Evolutionary conservation across 2,113 vertebrate species (phyloP), one percentile per base, ranked within the genome.

Genomic region (human): DNA sequence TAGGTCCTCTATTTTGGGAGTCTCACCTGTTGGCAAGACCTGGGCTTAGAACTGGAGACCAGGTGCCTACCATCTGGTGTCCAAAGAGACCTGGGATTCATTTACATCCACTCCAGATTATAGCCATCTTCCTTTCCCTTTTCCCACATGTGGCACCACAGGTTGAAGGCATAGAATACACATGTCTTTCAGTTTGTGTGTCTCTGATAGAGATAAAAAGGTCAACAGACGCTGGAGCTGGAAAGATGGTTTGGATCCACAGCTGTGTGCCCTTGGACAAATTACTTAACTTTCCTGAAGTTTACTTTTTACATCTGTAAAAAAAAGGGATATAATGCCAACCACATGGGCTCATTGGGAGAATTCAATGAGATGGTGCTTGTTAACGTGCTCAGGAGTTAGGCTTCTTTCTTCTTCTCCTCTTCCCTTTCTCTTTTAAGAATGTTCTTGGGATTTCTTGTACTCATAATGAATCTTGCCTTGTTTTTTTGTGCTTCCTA

Each of bases 21-120:
- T 38, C 48, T 50, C 82, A 91, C 82, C 48, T 90, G 48, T 90
- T 78, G 87, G 57, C 40, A 88, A 70, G 61, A 50, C 85, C 75
- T 40, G 66, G 68, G 35, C 32, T 78, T 45, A 40, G 70, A 93
- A n/a, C 23, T 35, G 22, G 89, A 92, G 80, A 30, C 75, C 76
- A 93, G 76, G 89, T 95, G 57, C 45, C 40, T 75, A 48, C 64
- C 89, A 85, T 57, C 57, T 87, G 75, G 7, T 45, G 45, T 86
- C 70, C 89, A 75, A 20, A 90, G 89, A 89, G 87, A 64, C 64
- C 80, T 25, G 48, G 78, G 38, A 43, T 92, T 90, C 27, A 30
- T 57, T 72, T 22, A n/a, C 1, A 70, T 23, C 55, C 80, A 80
- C 13, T 8, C 17, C 70, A 72, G 80, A 40, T 18, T 18, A 3